These are phyloP conservation scores for Monodelphis domestica DNA, from an alignment of 2,797 vertebrate genomes.

Conservation along the genomic window DNA sequence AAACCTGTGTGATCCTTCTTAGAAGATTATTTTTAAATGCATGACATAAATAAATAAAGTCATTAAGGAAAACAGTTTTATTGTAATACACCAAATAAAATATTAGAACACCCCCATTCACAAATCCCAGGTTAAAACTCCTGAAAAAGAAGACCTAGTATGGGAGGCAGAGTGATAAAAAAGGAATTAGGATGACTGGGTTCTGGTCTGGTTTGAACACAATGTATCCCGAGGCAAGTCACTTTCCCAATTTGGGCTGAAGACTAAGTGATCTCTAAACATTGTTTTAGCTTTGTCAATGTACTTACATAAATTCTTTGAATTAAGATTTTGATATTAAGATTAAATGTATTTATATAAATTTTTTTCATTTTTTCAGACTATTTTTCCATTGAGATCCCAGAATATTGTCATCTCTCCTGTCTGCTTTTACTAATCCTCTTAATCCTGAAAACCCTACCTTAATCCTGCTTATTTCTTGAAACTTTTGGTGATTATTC, in stretches of 20 bases:
- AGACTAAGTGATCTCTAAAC: neutral
- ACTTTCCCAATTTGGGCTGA: neutral
- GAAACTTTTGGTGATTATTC: neutral
- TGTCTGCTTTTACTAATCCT: slow-evolving; percentile 9
- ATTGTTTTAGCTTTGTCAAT: neutral
- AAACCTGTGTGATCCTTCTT: neutral
- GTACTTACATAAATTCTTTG: neutral
- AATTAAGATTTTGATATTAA: too few species aligned
- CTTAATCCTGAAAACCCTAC: slow-evolving; percentile 23
- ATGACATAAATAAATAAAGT: neutral
- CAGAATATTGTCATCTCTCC: slow-evolving; percentile 22
- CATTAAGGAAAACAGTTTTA: neutral
- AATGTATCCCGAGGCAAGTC: neutral
- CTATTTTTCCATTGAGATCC: neutral
- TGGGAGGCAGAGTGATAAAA: neutral
- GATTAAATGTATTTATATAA: neutral
- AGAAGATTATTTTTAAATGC: neutral
- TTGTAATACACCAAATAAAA: neutral
- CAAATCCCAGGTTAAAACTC: neutral
- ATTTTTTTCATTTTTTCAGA: slow-evolving; percentile 6
- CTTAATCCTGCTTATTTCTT: neutral
- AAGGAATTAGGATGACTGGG: neutral
- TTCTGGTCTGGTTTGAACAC: neutral
- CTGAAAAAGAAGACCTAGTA: neutral
- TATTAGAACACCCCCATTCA: neutral